Percentiles rank a stretch among this genome's conserved stretches.
phyloP scores from a whole-genome alignment of 2,888 invertebrate species.

The Eupsilia transversa region DNA sequence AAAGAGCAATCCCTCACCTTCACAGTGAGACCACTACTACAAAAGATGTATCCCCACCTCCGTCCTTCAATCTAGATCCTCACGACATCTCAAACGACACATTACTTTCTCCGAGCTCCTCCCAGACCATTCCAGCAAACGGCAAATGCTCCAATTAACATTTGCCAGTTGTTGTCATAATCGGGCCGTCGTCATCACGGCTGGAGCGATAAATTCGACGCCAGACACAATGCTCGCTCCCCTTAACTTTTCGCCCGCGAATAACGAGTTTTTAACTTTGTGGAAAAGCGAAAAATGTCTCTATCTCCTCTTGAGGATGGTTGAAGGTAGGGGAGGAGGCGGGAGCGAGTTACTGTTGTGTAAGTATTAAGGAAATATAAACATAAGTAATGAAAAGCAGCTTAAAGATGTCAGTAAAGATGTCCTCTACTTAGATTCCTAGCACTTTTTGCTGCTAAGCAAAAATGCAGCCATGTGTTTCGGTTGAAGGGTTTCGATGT shows the following conservation, averaged over 20 bases:
- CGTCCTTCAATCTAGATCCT: constrained; percentile 23
- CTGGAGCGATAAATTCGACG: constrained; percentile 82
- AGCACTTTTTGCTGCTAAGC: background rate
- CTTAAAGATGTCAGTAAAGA: no score
- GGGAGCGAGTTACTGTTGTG: constrained; percentile 4
- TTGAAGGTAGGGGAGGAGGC: constrained; percentile 59
- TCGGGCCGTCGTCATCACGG: constrained; percentile 70
- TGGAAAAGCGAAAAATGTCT: constrained; percentile 90
- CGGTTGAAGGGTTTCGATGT: background rate
- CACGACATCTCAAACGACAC: constrained; percentile 44
- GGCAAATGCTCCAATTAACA: constrained; percentile 68
- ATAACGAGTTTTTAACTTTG: constrained; percentile 91
- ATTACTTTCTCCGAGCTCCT: constrained; percentile 33
- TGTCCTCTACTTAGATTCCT: no score
- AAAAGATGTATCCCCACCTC: background rate
- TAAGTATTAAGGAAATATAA: background rate
- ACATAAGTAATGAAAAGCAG: background rate
- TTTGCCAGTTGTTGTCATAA: constrained; percentile 68
- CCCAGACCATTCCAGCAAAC: constrained; percentile 54
- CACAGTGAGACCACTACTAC: background rate
- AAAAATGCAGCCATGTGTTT: background rate
- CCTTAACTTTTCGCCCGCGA: constrained; percentile 87
- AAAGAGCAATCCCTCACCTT: background rate
- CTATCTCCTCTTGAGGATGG: constrained; percentile 80
- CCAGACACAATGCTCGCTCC: constrained; percentile 85